These are phyloP conservation scores for Spialia ferax DNA, from an alignment of 2,888 invertebrate genomes.

Conservation along the genomic window DNA sequence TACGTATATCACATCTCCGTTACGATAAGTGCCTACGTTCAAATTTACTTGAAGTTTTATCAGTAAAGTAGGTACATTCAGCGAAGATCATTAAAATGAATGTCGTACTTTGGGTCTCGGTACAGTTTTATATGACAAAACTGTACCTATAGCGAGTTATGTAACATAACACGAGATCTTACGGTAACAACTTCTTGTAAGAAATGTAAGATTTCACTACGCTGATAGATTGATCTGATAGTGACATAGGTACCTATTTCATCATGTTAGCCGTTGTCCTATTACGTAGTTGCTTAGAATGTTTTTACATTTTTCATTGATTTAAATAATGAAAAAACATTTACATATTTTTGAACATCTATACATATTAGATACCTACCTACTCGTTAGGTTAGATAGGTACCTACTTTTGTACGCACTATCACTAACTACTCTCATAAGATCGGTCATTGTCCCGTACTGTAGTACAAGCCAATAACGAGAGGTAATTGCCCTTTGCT, in stretches of 20 bases:
- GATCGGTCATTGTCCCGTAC: slow-evolving; percentile 25
- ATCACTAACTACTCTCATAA: not conserved
- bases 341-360: no score
- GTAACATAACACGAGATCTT: slow-evolving; percentile 10
- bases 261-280: not conserved
- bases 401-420: no score
- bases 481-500: slow-evolving; percentile 14
- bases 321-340: no score
- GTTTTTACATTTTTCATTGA: no score
- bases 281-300: not conserved
- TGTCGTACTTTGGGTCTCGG: slow-evolving; percentile 12
- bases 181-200: slow-evolving; percentile 1
- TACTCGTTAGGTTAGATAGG: not conserved
- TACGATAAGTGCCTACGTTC: not conserved
- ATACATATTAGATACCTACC: no score
- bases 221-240: slow-evolving; percentile 6
- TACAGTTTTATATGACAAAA: not conserved
- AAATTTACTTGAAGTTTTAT: not conserved
- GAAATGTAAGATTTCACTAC: slow-evolving; percentile 11
- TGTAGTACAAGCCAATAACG: slow-evolving; percentile 5
- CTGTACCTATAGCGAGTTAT: not conserved
- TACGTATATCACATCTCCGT: not conserved
- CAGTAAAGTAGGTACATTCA: not conserved
- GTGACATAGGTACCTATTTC: not conserved
- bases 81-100: slow-evolving; percentile 19